Evolutionary conservation across 2,888 invertebrate species (phyloP), one percentile per base, ranked within the genome.

Genomic region (Clepsis dumicolana): DNA sequence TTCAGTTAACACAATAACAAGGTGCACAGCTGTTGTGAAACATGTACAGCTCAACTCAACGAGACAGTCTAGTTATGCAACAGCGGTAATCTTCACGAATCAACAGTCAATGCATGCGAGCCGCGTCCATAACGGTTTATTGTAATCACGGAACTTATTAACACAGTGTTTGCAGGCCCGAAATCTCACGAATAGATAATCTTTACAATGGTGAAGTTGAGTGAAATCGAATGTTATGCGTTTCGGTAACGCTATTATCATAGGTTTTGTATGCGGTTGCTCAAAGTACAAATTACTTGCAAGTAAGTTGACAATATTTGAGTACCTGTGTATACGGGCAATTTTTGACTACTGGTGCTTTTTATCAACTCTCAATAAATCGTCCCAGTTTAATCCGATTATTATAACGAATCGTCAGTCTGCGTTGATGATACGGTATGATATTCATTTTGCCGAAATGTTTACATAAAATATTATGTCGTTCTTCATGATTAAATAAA

Each of bases 51-150:
- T 81, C 80, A 83, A 77, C 84, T 81, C 80, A 83, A 77, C 80
- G 76, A 85, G 85, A 84, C 85, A 81, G 75, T 82, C 82, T 68
- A 82, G 87, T 93, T 91, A 87, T 85, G 89, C 85, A 91, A 91
- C 76, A 77, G 72, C 75, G 73, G 82, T 89, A 86, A 91, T 91
- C 88, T 89, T 85, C 78, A 75, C 76, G 72, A 77, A 76, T 79
- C 87, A 85, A 83, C 82, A 85, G 85, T 84, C 85, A 82, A 86
- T 85, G 86, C 84, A 80, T 83, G 84, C 80, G 75, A 78, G 75
- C 80, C 86, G 83, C 87, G 86, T 80, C 84, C 79, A 84, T 91
- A 91, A 91, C 90, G 86, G 88, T 86, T 81, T 79, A 84, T 83
- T 86, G 82, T 87, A 85, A 86, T 85, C 85, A 82, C 86, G 87